Evolutionary conservation across 2,888 invertebrate genomes (phyloP).

Genomic region (Tanytarsus gracilentus): DNA sequence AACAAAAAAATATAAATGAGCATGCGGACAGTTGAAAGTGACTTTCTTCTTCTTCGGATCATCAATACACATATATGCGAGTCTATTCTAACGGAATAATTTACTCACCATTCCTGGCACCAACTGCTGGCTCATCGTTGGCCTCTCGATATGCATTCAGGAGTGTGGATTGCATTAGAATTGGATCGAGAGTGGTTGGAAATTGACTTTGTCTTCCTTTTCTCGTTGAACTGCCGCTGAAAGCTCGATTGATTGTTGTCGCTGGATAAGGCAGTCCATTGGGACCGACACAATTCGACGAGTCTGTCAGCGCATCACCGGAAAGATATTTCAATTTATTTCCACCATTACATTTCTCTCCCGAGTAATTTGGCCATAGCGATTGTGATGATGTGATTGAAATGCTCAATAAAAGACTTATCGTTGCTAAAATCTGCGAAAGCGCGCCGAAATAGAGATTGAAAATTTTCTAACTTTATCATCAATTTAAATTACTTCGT

Average conservation of each 20-base stretch:
- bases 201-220: constrained; percentile 55
- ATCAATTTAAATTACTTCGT: too few relatives aligned
- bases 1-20: neutral
- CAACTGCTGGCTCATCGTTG: constrained; percentile 45
- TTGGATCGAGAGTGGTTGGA: constrained; percentile 60
- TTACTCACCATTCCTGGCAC: constrained; percentile 44
- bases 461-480: too few relatives aligned
- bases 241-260: constrained; percentile 63
- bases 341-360: constrained; percentile 48
- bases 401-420: constrained; percentile 11
- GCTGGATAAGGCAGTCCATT: constrained; percentile 77
- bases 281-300: constrained; percentile 70
- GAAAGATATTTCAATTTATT: constrained; percentile 71
- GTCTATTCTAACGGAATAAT: constrained; percentile 20
- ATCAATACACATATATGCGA: too few relatives aligned
- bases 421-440: constrained; percentile 22
- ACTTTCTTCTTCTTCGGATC: constrained; percentile 15
- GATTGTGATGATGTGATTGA: constrained; percentile 9
- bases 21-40: constrained; percentile 20
- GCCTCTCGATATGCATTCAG: constrained; percentile 51
- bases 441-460: too few relatives aligned
- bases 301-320: constrained; percentile 76
- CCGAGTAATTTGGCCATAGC: constrained; percentile 23
- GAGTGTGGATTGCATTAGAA: constrained; percentile 62
- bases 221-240: constrained; percentile 59